Base-by-base conservation (phyloP, 2,888 invertebrate genomes). In the Aquatica leii region DNA sequence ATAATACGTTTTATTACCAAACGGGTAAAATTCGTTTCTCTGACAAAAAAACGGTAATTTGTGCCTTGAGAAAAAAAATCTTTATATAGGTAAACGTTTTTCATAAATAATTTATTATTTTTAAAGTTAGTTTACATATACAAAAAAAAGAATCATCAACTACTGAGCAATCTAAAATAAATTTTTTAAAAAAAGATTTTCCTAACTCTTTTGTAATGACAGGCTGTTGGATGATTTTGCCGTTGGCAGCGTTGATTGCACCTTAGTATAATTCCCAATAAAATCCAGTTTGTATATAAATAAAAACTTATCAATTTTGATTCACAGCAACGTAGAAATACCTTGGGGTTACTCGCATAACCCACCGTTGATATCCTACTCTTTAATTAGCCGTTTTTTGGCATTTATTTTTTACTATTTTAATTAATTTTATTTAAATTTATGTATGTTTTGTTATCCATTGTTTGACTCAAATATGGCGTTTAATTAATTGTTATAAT, bases 131-230 rank as follows among this genome's bases (percentile, higher is more conserved):
- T 24, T 24, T 4, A 6, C 24, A 24, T 24, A 24, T n/a, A n/a
- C 48, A 50, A 21, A 31, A 17, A 20, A 50, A 24, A 12, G 24
- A 9, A 43, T 73, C 24, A 50, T 50, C 31, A 31, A 34, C 73
- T 71, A 59, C 67, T 70, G 67, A 71, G 74, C 73, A 78, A 79
- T 79, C 78, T 78, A 78, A 79, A 78, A 79, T 75, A 78, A 79
- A 79, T 79, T 79, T 77, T 76, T 72, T 24, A 4, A 4, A 24
- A 73, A 73, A 72, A 74, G 74, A 75, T 74, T 73, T 75, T 77
- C 75, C 77, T 78, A 78, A 80, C 76, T 80, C 77, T 78, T 77
- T 78, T 77, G 78, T 80, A 80, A 80, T 80, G 78, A 80, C 77
- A 76, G 79, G 74, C 76, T 66, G 66, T 68, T 69, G 66, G 65